phyloP scores from a whole-genome alignment of 1,140 invertebrate genomes.

The Formica selysi region DNA sequence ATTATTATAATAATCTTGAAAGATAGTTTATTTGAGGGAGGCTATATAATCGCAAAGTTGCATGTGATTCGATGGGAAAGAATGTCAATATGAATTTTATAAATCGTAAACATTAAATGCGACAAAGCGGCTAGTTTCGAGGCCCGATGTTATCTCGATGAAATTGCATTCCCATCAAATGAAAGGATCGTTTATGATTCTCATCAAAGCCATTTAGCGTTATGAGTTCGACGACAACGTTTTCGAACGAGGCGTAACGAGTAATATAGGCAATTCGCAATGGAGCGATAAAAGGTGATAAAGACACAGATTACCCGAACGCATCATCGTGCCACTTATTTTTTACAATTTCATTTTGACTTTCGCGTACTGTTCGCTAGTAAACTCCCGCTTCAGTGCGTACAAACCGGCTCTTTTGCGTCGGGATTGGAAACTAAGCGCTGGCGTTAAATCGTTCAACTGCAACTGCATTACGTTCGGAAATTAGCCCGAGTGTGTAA shows the following conservation, averaged over 20 bases:
- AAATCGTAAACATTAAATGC: slow-evolving; percentile 30
- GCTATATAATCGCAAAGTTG: not conserved
- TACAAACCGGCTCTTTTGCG: not conserved
- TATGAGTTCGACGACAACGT: not conserved
- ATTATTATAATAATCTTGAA: not conserved
- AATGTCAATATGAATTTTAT: slow-evolving; percentile 30
- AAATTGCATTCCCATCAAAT: slow-evolving; percentile 42
- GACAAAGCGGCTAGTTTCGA: slow-evolving; percentile 20
- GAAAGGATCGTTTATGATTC: slow-evolving; percentile 55
- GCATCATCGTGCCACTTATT: slow-evolving; percentile 53
- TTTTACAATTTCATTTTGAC: slow-evolving; percentile 79
- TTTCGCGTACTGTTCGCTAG: slow-evolving; percentile 63
- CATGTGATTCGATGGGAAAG: not conserved
- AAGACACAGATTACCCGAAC: slow-evolving; percentile 78
- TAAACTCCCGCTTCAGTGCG: slow-evolving; percentile 46
- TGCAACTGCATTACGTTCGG: slow-evolving; percentile 47
- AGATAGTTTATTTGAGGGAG: not conserved
- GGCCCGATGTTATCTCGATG: slow-evolving; percentile 57
- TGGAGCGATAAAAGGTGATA: slow-evolving; percentile 76
- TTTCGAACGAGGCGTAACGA: not conserved
- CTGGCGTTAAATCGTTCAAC: slow-evolving; percentile 4
- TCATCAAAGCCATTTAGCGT: slow-evolving; percentile 35
- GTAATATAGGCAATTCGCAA: slow-evolving; percentile 53
- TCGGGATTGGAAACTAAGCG: slow-evolving; percentile 45
- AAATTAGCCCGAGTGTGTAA: slow-evolving; percentile 41